phyloP scores from a whole-genome alignment of 2,113 vertebrate genomes.

The Alosa alosa region DNA sequence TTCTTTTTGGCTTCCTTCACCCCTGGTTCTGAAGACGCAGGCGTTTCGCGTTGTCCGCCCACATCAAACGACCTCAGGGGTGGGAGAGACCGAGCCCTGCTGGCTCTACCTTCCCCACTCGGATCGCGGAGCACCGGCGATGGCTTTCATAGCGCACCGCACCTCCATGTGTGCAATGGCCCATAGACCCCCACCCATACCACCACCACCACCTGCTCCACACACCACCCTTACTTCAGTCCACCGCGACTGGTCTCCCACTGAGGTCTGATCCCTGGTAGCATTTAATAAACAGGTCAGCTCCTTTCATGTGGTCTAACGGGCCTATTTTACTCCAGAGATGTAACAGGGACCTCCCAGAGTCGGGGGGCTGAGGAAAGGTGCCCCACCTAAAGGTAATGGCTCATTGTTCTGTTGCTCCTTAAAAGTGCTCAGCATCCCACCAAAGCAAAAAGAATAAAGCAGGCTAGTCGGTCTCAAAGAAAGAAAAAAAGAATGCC shows the following conservation, averaged over 20 bases:
- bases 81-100: neutral
- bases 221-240: neutral
- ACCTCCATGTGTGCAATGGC: neutral
- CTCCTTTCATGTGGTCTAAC: conserved; percentile 77
- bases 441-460: conserved; percentile 38
- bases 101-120: neutral
- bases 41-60: conserved; percentile 20
- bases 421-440: conserved; percentile 19
- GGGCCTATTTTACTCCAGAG: conserved; percentile 59
- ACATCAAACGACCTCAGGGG: conserved; percentile 46
- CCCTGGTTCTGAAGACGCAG: neutral
- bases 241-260: neutral
- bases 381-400: conserved; percentile 58
- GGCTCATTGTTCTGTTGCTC: conserved; percentile 59
- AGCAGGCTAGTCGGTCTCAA: neutral
- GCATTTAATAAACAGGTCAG: conserved; percentile 57
- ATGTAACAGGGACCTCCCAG: conserved; percentile 63
- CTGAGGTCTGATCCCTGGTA: conserved; percentile 18
- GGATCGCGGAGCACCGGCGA: conserved; percentile 2
- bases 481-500: neutral
- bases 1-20: conserved; percentile 36
- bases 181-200: neutral
- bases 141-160: neutral
- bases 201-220: neutral
- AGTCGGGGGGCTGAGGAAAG: conserved; percentile 35